Conservation (phyloP, 2,113 vertebrate genomes). For the Scolopax mira region DNA sequence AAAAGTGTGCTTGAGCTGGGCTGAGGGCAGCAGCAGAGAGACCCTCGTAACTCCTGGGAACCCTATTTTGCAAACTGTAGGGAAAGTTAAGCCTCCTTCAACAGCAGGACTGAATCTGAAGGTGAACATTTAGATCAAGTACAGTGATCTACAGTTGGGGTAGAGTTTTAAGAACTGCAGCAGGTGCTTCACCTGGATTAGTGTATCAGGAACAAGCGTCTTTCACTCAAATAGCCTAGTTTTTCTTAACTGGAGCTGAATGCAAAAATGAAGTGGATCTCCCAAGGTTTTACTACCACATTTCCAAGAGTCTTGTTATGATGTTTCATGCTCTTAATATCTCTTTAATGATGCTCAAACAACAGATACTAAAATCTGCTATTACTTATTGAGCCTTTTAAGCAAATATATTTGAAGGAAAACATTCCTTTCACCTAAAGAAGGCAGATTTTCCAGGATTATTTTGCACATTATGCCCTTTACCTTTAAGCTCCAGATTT, state of each 20-base stretch:
- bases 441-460: slow-evolving; percentile 26
- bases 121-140: not conserved
- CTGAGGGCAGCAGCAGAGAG: not conserved
- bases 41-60: not conserved
- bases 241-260: not conserved
- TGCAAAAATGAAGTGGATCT: not conserved
- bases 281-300: not conserved
- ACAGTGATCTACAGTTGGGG: not conserved
- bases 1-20: not conserved
- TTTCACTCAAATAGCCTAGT: not conserved
- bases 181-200: not conserved
- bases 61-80: not conserved
- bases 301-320: not conserved
- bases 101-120: not conserved
- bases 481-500: not conserved
- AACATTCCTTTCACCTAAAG: not conserved
- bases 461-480: not conserved
- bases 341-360: not conserved
- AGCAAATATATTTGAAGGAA: not conserved
- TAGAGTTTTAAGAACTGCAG: not conserved
- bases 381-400: not conserved
- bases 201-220: not conserved
- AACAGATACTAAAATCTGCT: not conserved
- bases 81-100: not conserved
- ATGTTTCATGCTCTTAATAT: not conserved